phyloP scores from a whole-genome alignment of 2,113 vertebrate species.

The Chunga burmeisteri region DNA sequence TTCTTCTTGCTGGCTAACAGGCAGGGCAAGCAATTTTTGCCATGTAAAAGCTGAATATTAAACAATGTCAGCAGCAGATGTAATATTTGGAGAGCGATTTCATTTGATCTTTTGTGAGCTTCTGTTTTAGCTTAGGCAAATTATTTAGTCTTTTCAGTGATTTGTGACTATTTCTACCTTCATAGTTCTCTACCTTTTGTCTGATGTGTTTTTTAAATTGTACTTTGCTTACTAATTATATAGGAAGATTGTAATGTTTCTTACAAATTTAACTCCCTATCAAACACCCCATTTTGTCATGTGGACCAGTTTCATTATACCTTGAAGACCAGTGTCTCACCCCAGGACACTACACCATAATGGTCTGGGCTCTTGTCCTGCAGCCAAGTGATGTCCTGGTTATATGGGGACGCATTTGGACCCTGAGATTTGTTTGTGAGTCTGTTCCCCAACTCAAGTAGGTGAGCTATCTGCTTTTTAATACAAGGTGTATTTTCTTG shows the following conservation, averaged over 20 bases:
- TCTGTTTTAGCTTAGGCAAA: neutral
- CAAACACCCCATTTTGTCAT: rapidly evolving
- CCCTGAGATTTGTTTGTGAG: neutral
- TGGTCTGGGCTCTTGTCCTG: neutral
- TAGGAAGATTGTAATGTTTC: no score
- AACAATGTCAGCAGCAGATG: neutral
- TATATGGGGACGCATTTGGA: rapidly evolving
- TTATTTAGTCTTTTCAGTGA: neutral
- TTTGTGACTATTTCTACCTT: neutral
- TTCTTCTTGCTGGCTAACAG: neutral
- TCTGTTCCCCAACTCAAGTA: rapidly evolving
- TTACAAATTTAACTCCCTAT: neutral
- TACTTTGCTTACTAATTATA: neutral
- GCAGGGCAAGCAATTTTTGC: neutral
- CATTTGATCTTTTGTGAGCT: neutral
- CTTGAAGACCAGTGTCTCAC: neutral
- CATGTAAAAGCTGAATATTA: neutral
- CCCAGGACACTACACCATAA: rapidly evolving
- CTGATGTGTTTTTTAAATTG: neutral
- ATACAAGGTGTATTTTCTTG: neutral
- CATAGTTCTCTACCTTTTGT: neutral
- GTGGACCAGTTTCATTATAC: no score
- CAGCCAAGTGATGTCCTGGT: neutral
- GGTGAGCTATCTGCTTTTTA: neutral
- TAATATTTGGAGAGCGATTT: neutral